Evolutionary conservation across 2,113 vertebrate genomes (phyloP), one percentile per base, ranked within the genome.

Genomic region (Collichthys lucidus): DNA sequence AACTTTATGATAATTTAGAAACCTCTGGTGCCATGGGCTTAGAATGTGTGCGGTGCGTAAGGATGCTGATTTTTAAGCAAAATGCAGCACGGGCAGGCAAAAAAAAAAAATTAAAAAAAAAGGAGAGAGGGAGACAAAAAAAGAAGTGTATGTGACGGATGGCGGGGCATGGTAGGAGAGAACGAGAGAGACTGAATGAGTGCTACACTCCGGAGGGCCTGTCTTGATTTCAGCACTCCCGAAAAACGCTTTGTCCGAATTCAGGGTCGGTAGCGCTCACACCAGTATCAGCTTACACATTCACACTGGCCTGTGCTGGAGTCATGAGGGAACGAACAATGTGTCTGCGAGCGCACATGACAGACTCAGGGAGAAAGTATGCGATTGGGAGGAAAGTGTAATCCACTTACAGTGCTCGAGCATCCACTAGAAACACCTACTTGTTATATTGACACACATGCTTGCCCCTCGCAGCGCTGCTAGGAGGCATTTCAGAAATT

Each of bases 271-370:
- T 88, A 92, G 87, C 70, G 96, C 96, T 99, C 97, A 96, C 97
- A 98, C 97, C 96, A 92, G 95, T 98, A 99, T 99, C 97, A 94
- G 94, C 96, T 99, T 96, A 92, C 93, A 88, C 82, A 59, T 52
- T 84, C 83, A 55, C 86, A 47, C 65, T 49, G 86, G 76, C 64
- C 90, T 79, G 88, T 66, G 84, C 87, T 80, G 72, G 82, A 88
- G 88, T 77, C 89, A 87, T 52, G 85, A 84, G 64, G 82, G 64
- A 85, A 59, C 53, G 26, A 74, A 88, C 86, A 82, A 79, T 79
- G 85, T 20, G 71, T 59, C 74, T 68, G 88, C 29, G 44, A 83
- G 80, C 29, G 46, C n/a, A 60, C 73, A 65, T 19, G 44, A 29
- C 79, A 17, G 60, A 26, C 49, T 56, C 66, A 3, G 46, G 68